Evolutionary conservation across 2,113 vertebrate species (phyloP).

Genomic region (Platycercus adscitus): DNA sequence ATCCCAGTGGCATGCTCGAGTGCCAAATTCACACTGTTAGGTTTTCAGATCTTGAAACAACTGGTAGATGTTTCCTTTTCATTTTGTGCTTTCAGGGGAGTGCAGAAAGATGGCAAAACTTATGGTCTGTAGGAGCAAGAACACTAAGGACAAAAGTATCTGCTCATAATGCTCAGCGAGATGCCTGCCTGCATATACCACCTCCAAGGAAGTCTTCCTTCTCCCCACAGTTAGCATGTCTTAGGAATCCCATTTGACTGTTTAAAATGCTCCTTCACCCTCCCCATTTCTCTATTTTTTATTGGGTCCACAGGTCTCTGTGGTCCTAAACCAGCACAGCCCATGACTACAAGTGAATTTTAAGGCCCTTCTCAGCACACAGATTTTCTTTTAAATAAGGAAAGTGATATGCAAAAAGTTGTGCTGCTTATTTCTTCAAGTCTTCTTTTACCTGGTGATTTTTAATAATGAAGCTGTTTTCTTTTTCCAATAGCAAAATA

Average conservation of each 20-base stretch:
- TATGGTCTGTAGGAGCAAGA: not conserved
- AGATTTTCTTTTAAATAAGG: not conserved
- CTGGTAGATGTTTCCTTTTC: not conserved
- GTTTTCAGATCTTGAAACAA: not conserved
- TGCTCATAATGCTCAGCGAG: accelerated
- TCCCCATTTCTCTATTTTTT: not conserved
- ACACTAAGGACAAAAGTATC: not conserved
- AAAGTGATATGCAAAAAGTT: not conserved
- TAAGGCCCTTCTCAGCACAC: not conserved
- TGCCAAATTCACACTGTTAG: not conserved
- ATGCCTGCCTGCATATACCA: not conserved
- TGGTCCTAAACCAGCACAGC: not conserved
- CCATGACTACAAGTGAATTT: not conserved
- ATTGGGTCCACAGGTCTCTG: not conserved
- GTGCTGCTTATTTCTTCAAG: not conserved
- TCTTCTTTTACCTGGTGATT: not conserved
- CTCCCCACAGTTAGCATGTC: not conserved
- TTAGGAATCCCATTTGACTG: not conserved
- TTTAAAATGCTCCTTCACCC: not conserved
- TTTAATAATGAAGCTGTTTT: not conserved
- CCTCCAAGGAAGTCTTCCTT: not conserved
- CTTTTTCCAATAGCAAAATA: not conserved
- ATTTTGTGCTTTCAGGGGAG: not conserved
- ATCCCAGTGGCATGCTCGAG: not conserved
- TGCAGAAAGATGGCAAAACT: not conserved